phyloP scores from a whole-genome alignment of 2,888 invertebrate species.

The Morpho achilles region DNA sequence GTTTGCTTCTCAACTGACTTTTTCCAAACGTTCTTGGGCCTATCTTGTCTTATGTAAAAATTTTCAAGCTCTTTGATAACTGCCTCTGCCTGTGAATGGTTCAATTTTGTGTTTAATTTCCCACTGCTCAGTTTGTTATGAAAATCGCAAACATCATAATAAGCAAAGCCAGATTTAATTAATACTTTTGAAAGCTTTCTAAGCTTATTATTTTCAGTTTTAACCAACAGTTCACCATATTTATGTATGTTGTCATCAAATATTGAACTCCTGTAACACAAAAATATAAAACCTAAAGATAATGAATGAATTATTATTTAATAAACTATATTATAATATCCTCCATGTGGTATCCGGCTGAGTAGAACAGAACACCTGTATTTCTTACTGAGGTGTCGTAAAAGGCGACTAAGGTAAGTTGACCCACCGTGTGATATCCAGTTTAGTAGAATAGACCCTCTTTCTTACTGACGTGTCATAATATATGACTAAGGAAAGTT shows the following conservation, averaged over 20 bases:
- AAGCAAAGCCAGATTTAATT: conserved; percentile 39
- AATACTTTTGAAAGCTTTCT: conserved; percentile 38
- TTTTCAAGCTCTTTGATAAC: conserved; percentile 41
- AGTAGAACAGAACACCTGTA: no score
- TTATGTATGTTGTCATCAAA: conserved; percentile 58
- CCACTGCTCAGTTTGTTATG: conserved; percentile 39
- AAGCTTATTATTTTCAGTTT: conserved; percentile 33
- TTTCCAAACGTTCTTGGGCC: conserved; percentile 29
- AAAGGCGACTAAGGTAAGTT: no score
- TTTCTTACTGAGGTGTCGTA: no score
- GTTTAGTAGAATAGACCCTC: no score
- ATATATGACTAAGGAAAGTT: no score
- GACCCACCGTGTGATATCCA: no score
- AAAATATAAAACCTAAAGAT: background rate
- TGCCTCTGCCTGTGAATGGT: conserved; percentile 28
- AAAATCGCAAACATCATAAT: conserved; percentile 41
- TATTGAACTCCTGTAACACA: conserved; percentile 50
- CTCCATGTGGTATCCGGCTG: no score
- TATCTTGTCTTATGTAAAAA: conserved; percentile 27
- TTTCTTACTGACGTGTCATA: no score
- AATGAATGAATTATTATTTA: background rate
- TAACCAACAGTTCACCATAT: conserved; percentile 54
- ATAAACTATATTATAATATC: background rate
- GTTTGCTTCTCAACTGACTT: conserved; percentile 41
- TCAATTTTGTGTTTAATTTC: conserved; percentile 42